Conservation (phyloP, 1,140 invertebrate genomes). For the Drosophila parabipectinata region DNA sequence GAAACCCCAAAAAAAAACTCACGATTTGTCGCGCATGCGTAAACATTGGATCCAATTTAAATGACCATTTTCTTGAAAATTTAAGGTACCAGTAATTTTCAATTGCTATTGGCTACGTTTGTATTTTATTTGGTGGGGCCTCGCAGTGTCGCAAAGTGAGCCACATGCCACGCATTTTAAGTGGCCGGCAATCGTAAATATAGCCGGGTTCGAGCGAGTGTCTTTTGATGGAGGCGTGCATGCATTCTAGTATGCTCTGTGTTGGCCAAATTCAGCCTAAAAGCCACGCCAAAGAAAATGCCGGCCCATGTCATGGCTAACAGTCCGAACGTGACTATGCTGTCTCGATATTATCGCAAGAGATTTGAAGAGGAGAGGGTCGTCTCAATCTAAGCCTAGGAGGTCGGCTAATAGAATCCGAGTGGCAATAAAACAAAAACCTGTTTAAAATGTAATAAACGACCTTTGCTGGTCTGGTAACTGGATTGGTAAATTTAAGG, state of each 20-base stretch:
- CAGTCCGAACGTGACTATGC: slow-evolving; percentile 69
- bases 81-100: slow-evolving; percentile 73
- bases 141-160: slow-evolving; percentile 66
- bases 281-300: not conserved
- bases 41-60: slow-evolving; percentile 67
- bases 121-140: slow-evolving; percentile 34
- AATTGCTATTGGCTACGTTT: slow-evolving; percentile 51
- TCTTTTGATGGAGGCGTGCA: slow-evolving; percentile 19
- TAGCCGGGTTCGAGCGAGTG: slow-evolving; percentile 13
- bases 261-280: slow-evolving; percentile 19
- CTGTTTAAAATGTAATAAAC: slow-evolving; percentile 29
- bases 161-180: slow-evolving; percentile 75
- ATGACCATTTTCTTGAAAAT: slow-evolving; percentile 73
- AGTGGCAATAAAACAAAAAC: slow-evolving; percentile 19
- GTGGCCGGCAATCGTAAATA: slow-evolving; percentile 62
- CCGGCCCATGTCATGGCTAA: slow-evolving; percentile 60
- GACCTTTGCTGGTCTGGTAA: slow-evolving; percentile 27
- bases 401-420: slow-evolving; percentile 23
- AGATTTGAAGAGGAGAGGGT: slow-evolving; percentile 2
- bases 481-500: slow-evolving; percentile 18
- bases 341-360: slow-evolving; percentile 5
- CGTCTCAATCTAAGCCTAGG: slow-evolving; percentile 5
- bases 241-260: not conserved
- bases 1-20: slow-evolving; percentile 10
- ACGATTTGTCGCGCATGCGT: slow-evolving; percentile 64